Percentiles rank a stretch among this genome's conserved stretches.
phyloP scores from a whole-genome alignment of 2,797 vertebrate species.

The Xenopus petersii region DNA sequence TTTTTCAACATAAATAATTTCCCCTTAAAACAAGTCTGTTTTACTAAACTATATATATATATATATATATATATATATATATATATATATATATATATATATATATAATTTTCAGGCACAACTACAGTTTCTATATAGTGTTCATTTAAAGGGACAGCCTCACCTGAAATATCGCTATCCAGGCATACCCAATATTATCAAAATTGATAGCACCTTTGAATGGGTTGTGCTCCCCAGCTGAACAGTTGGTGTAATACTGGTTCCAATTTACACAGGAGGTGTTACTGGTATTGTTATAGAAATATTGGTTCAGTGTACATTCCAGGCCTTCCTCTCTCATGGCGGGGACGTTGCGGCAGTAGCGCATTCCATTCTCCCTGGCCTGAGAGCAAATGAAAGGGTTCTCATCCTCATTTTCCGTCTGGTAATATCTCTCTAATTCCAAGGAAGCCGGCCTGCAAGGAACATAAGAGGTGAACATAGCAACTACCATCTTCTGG shows the following conservation, averaged over 20 bases:
- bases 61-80: too few species aligned
- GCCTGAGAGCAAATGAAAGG: conserved; percentile 96
- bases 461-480: background rate
- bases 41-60: too few species aligned
- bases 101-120: too few species aligned
- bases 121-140: too few species aligned
- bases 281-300: conserved; percentile 92
- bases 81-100: too few species aligned
- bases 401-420: conserved; percentile 91
- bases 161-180: conserved; percentile 98
- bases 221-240: conserved; percentile 83
- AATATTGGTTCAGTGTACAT: conserved; percentile 80
- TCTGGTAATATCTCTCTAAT: conserved; percentile 84
- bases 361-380: conserved; percentile 87
- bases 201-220: conserved; percentile 98
- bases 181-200: conserved; percentile 95
- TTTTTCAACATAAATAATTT: too few species aligned
- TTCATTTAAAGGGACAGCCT: conserved; percentile 2
- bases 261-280: conserved; percentile 97
- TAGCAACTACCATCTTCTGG: too few species aligned
- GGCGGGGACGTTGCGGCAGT: conserved; percentile 79
- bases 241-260: conserved; percentile 95
- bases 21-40: too few species aligned
- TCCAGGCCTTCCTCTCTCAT: conserved; percentile 79
- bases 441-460: conserved; percentile 77